Evolutionary conservation across 2,113 vertebrate species (phyloP).

Genomic region (Labeo rohita): DNA sequence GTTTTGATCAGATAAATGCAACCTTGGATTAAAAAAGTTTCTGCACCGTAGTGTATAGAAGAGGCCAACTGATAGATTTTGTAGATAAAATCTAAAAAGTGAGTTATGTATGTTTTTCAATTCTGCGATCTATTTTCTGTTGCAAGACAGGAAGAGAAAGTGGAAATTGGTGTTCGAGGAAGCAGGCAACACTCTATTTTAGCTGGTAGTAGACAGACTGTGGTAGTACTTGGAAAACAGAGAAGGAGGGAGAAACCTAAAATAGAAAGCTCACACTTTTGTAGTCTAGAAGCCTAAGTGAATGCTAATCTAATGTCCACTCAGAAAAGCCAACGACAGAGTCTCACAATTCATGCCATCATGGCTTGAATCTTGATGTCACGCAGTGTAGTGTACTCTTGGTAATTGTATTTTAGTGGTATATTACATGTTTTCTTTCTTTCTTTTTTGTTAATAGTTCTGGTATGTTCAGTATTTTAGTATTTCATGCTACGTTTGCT

Average conservation of each 20-base stretch:
- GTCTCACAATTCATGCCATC: neutral
- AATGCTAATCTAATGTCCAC: conserved; percentile 41
- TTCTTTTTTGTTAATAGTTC: neutral
- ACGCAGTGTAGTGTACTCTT: neutral
- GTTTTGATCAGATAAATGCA: neutral
- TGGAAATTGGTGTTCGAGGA: neutral
- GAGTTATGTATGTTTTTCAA: neutral
- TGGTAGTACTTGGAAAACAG: conserved; percentile 17
- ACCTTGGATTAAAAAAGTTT: neutral
- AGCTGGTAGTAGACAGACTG: neutral
- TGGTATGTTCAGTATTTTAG: neutral
- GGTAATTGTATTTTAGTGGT: too few relatives aligned
- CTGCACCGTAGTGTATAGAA: neutral
- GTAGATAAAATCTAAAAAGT: neutral
- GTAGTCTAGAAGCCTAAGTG: conserved; percentile 40
- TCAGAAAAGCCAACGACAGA: conserved; percentile 3
- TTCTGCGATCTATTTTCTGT: neutral
- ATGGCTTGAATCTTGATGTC: neutral
- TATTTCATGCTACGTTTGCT: neutral
- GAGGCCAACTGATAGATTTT: neutral
- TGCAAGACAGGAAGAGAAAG: conserved; percentile 11
- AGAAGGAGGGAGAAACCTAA: conserved; percentile 32
- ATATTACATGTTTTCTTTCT: too few relatives aligned
- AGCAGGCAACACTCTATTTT: conserved; percentile 29
- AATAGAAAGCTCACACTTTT: conserved; percentile 51